A percentile compares a stretch with the other conserved stretches of the same genome.
phyloP scores from a whole-genome alignment of 2,113 vertebrate genomes.

The Oreocharis arfaki region DNA sequence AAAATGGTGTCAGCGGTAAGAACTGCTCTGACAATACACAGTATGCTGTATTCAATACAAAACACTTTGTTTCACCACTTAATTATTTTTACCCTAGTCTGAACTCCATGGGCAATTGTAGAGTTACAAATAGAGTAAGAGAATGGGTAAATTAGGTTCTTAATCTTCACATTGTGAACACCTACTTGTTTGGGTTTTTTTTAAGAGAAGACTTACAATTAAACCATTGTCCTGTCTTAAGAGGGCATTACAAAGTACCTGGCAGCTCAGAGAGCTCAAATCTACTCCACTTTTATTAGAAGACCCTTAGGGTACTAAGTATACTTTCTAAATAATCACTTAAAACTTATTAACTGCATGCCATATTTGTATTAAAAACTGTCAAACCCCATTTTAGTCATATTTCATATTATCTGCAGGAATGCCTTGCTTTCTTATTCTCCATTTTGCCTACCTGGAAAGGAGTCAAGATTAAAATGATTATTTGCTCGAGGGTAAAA shows the following conservation, averaged over 20 bases:
- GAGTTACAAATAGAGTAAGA: conserved; percentile 15
- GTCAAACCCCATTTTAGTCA: neutral
- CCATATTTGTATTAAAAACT: conserved; percentile 14
- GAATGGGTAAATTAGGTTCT: conserved; percentile 6
- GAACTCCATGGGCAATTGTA: neutral
- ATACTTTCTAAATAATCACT: neutral
- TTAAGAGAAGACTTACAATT: neutral
- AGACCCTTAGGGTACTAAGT: conserved; percentile 3
- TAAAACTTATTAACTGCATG: conserved; percentile 14
- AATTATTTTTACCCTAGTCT: neutral
- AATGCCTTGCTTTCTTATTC: conserved; percentile 15
- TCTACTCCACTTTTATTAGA: conserved; percentile 4
- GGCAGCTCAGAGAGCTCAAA: neutral
- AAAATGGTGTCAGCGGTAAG: neutral
- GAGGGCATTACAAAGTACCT: conserved; percentile 12
- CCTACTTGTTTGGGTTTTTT: neutral
- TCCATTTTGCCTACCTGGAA: neutral
- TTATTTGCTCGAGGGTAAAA: conserved; percentile 37
- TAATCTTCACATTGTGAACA: conserved; percentile 10
- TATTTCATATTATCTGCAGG: conserved; percentile 3
- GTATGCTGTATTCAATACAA: neutral
- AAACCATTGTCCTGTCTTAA: conserved; percentile 11
- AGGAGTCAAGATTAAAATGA: conserved; percentile 22
- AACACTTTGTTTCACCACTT: neutral
- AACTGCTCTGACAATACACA: neutral